Percentiles rank a stretch among this genome's conserved stretches.
phyloP scores from a whole-genome alignment of 2,113 vertebrate genomes.

The Cebus imitator region DNA sequence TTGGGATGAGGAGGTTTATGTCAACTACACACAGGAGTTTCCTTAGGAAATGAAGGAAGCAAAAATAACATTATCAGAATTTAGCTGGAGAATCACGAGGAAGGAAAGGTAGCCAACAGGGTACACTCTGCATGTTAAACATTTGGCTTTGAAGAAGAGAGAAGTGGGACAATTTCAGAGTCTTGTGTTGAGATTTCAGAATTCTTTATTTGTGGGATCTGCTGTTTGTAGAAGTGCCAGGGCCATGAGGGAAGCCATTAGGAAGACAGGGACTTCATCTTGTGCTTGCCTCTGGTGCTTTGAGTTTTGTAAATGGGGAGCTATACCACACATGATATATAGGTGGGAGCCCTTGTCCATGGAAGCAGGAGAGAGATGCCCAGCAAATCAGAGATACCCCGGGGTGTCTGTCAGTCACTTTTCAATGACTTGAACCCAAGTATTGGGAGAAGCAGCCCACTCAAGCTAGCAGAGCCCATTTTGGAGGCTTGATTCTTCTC shows the following conservation, averaged over 20 bases:
- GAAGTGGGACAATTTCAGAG: background rate
- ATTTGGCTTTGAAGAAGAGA: background rate
- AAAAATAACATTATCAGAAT: background rate
- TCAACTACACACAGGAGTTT: background rate
- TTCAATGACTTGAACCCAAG: background rate
- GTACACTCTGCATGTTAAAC: background rate
- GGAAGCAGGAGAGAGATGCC: background rate
- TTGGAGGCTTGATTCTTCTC: background rate
- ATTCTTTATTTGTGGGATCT: background rate
- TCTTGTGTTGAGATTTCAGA: background rate
- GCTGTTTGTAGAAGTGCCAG: background rate
- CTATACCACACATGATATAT: accelerated
- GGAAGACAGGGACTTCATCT: background rate
- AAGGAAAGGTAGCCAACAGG: background rate
- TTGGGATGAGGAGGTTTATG: background rate
- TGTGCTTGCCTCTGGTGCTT: background rate
- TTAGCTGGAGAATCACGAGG: background rate
- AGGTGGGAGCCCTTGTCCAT: background rate
- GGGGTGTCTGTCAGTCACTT: background rate
- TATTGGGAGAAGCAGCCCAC: background rate
- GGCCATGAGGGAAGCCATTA: background rate
- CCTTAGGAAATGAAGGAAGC: background rate
- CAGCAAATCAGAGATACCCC: background rate
- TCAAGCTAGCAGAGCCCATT: background rate
- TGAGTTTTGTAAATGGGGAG: background rate